These are phyloP conservation scores for Enteromius afrohamiltoni DNA, from an alignment of 2,797 vertebrate species.

Conservation along the genomic window DNA sequence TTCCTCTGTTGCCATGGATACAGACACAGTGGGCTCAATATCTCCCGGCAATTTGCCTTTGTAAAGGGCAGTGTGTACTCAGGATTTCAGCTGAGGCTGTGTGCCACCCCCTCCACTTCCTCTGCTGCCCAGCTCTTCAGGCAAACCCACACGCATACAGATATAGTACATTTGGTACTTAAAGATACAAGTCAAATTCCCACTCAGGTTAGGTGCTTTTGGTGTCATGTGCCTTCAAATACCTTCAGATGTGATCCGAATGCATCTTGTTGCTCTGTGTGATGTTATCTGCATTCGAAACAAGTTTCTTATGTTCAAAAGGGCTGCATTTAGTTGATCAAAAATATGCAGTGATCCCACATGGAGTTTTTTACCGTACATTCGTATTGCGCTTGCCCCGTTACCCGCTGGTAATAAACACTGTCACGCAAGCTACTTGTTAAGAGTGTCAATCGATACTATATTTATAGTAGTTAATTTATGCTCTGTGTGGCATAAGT, in stretches of 20 bases:
- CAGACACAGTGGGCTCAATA: conserved; percentile 76
- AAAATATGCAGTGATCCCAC: background rate
- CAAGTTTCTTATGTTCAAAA: background rate
- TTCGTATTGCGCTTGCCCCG: background rate
- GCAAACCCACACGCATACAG: conserved; percentile 43
- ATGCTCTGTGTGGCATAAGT: conserved; percentile 29
- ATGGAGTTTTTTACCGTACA: background rate
- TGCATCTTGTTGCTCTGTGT: background rate
- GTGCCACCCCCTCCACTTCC: conserved; percentile 45
- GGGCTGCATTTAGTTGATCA: background rate
- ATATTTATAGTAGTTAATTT: conserved; percentile 27
- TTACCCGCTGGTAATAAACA: background rate
- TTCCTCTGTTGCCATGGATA: conserved; percentile 84
- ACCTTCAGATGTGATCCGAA: background rate
- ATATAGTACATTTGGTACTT: conserved; percentile 43
- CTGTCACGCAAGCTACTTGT: conserved; percentile 9
- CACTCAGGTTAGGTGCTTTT: conserved; percentile 39
- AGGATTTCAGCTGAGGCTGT: conserved; percentile 67
- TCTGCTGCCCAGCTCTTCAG: conserved; percentile 23
- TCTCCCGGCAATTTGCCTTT: conserved; percentile 78
- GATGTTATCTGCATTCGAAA: background rate
- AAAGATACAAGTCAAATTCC: conserved; percentile 45
- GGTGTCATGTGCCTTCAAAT: conserved; percentile 1
- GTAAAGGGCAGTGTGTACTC: conserved; percentile 77
- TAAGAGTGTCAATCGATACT: conserved; percentile 8